phyloP scores from a whole-genome alignment of 2,797 vertebrate genomes.

The Falco rusticolus region DNA sequence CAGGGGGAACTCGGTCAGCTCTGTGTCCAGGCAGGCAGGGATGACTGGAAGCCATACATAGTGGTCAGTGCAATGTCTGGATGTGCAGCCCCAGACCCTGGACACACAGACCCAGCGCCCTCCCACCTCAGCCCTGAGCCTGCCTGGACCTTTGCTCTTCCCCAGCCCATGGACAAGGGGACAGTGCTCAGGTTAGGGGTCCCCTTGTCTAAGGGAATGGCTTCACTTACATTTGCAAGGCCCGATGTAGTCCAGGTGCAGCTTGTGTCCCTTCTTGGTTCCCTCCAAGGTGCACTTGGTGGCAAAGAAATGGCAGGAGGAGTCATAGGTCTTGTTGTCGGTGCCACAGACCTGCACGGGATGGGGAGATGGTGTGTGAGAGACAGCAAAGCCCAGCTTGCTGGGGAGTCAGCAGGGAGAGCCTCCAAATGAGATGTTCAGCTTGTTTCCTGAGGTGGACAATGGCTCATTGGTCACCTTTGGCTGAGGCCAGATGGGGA shows the following conservation, averaged over 20 bases:
- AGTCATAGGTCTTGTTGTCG: conserved; percentile 97
- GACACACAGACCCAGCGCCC: background rate
- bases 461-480: background rate
- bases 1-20: conserved; percentile 95
- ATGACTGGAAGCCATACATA: conserved; percentile 80
- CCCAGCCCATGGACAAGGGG: background rate
- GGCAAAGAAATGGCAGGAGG: conserved; percentile 97
- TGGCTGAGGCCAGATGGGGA: background rate
- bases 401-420: background rate
- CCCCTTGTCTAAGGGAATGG: too few relatives aligned
- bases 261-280: conserved; percentile 99
- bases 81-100: background rate
- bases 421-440: background rate
- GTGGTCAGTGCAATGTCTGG: background rate
- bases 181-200: background rate
- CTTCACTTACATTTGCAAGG: conserved; percentile 93
- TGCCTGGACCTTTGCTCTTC: background rate
- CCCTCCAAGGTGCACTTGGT: conserved; percentile 97
- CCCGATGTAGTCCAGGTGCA: conserved; percentile 98
- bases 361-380: background rate
- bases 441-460: background rate
- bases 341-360: conserved; percentile 91
- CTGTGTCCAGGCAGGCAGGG: conserved; percentile 87
- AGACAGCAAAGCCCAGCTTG: background rate
- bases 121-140: background rate